These are phyloP conservation scores for Vanessa cardui DNA, from an alignment of 2,888 invertebrate genomes.

Conservation along the genomic window DNA sequence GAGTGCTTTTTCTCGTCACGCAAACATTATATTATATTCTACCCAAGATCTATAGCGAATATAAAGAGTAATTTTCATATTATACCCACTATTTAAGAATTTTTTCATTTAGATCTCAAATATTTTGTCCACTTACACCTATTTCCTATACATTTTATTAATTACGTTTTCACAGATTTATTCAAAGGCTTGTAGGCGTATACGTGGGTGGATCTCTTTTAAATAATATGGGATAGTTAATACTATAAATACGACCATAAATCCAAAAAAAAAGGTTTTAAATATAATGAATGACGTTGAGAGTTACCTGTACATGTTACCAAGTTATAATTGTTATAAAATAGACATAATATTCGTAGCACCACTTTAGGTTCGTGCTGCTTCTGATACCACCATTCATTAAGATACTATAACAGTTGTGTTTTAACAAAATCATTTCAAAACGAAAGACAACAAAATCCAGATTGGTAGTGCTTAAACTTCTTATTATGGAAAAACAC, in stretches of 20 bases:
- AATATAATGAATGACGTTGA: background rate
- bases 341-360: background rate
- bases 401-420: too few relatives aligned
- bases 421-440: too few relatives aligned
- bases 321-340: background rate
- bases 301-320: background rate
- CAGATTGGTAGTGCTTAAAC: background rate
- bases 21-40: constrained; percentile 24
- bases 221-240: background rate
- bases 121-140: background rate
- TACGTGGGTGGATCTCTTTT: background rate
- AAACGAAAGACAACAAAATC: too few relatives aligned
- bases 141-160: background rate
- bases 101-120: background rate
- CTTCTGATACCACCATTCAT: too few relatives aligned
- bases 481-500: background rate
- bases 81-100: too few relatives aligned
- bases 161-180: background rate
- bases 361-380: too few relatives aligned
- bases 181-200: background rate
- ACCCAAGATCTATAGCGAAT: background rate
- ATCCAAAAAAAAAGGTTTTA: background rate
- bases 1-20: constrained; percentile 38
- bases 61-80: background rate
- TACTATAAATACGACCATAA: background rate